phyloP scores from a whole-genome alignment of 2,888 invertebrate genomes.

The Stratiomys singularior region DNA sequence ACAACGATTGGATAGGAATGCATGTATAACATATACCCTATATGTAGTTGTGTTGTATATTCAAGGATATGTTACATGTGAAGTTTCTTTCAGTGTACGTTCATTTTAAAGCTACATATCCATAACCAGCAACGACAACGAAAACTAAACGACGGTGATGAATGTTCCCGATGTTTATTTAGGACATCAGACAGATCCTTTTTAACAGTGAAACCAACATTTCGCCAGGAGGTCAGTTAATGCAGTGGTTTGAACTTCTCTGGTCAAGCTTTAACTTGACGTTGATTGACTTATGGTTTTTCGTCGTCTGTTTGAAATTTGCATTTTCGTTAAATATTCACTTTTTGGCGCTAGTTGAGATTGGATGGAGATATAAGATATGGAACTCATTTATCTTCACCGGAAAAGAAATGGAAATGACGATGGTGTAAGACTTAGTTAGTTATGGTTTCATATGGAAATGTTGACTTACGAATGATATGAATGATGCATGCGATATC shows the following conservation, averaged over 20 bases:
- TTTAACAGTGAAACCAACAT: constrained; percentile 39
- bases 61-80: too few species aligned
- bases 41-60: too few species aligned
- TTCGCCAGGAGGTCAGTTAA: constrained; percentile 42
- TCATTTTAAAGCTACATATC: too few species aligned
- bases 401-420: too few species aligned
- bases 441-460: too few species aligned
- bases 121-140: too few species aligned
- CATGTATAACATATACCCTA: too few species aligned
- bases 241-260: constrained; percentile 12
- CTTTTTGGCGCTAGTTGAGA: background rate
- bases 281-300: constrained; percentile 43
- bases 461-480: background rate
- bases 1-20: constrained; percentile 13
- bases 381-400: too few species aligned
- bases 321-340: background rate
- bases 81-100: too few species aligned
- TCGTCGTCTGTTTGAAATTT: background rate
- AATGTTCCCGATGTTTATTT: constrained; percentile 32
- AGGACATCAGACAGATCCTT: constrained; percentile 43
- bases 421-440: too few species aligned
- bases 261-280: constrained; percentile 39
- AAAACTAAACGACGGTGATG: constrained; percentile 17
- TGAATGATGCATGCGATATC: background rate
- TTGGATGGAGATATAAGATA: too few species aligned